A percentile compares a stretch with the other conserved stretches of the same genome.
phyloP scores from a whole-genome alignment of 2,797 vertebrate species.

The Danio kyathit region DNA sequence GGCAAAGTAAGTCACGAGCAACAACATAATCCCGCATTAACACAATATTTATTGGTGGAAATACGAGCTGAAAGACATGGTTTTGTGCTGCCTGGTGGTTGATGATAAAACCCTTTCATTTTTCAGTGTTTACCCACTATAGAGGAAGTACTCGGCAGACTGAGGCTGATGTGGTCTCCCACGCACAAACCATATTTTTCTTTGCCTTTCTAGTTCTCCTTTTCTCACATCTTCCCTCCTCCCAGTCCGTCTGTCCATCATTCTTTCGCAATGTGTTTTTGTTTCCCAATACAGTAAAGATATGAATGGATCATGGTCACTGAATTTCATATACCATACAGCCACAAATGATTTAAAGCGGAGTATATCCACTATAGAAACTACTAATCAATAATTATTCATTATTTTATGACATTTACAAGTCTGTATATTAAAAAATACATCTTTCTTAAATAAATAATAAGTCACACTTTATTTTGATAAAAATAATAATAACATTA shows the following conservation, averaged over 20 bases:
- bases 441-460: too few relatives aligned
- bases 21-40: conserved; percentile 42
- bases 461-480: too few relatives aligned
- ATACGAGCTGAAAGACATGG: not conserved
- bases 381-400: not conserved
- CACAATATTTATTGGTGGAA: conserved; percentile 16
- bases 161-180: conserved; percentile 40
- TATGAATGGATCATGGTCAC: conserved; percentile 28
- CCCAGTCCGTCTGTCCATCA: not conserved
- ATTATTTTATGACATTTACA: not conserved
- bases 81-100: conserved; percentile 27
- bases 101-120: conserved; percentile 48
- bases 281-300: not conserved
- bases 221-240: not conserved
- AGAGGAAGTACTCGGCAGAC: conserved; percentile 41
- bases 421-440: not conserved
- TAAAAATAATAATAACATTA: too few relatives aligned
- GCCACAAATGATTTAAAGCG: not conserved
- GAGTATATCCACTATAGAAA: not conserved
- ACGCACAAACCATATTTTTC: conserved; percentile 12
- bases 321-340: not conserved
- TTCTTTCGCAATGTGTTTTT: not conserved
- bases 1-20: conserved; percentile 21
- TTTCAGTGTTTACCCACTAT: conserved; percentile 40
- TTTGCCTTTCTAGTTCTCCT: conserved; percentile 2